These are phyloP conservation scores for Taphrorychus bicolor DNA, from an alignment of 2,888 invertebrate species.

Conservation along the genomic window DNA sequence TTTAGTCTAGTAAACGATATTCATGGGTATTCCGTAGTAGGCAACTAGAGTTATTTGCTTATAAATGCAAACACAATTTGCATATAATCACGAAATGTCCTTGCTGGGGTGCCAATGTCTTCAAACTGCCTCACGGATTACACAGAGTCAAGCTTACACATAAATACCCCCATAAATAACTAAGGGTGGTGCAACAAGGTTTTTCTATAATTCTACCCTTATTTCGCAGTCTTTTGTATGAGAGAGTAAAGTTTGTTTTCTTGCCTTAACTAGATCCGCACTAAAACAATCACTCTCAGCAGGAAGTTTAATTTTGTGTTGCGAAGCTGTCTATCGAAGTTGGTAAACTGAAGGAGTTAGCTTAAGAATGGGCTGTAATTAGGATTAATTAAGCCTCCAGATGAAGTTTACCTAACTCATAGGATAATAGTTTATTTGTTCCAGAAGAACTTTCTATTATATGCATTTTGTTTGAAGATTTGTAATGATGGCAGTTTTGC, in stretches of 20 bases:
- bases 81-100: not conserved
- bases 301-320: constrained; percentile 12
- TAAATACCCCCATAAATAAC: not conserved
- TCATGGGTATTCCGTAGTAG: not conserved
- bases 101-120: not conserved
- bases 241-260: not conserved
- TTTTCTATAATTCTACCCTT: not conserved
- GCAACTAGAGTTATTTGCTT: not conserved
- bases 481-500: too few species aligned
- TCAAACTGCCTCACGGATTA: not conserved
- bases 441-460: too few species aligned
- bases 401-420: not conserved
- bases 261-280: constrained; percentile 2
- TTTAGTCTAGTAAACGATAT: not conserved
- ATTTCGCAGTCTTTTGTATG: not conserved
- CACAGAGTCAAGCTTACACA: not conserved
- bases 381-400: not conserved
- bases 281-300: constrained; percentile 4
- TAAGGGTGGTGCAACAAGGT: not conserved
- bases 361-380: not conserved
- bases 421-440: too few species aligned
- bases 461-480: too few species aligned
- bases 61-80: not conserved
- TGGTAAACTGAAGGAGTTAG: not conserved
- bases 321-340: constrained; percentile 6